Base-by-base conservation (phyloP, 2,797 vertebrate species). In the Nasua narica region DNA sequence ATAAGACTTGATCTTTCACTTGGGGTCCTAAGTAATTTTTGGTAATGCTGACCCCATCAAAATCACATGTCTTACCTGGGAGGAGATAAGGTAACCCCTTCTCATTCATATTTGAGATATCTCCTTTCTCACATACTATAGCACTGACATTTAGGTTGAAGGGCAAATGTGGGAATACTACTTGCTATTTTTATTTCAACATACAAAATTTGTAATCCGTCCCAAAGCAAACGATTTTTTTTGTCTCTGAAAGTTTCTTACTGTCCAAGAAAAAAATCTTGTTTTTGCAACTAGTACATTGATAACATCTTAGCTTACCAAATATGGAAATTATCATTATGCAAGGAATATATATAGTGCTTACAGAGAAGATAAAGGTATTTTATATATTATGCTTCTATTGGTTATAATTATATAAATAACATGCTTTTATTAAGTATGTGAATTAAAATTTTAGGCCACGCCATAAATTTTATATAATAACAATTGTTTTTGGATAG, bases 181-280 rank as follows among this genome's bases (percentile, higher is more conserved):
- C 9, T 58, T n/a, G 35, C 9, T 56, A 8, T 65, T 95, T 97
- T 85, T 37, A 92, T 87, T 91, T 93, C 40, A 79, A 83, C 27
- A 37, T 60, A 69, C 12, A 93, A 76, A 92, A 46, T 81, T 83
- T 89, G 16, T 58, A 70, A 89, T 88, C 29, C 21, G 70, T 84
- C 92, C 72, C 10, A 92, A 96, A 93, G 84, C 25, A 37, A 90
- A 91, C 19, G 91, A 48, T 60, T 96, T 65, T 65, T 83, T 48
- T 69, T 94, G 7, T 54, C 8, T 62, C 60, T 83, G 78, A 10
- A 93, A 97, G 93, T 43, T 72, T 89, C 40, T 48, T 40, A 83
- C 19, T 74, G 46, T 69, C 91, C 54, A 52, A 15, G 79, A 85
- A 93, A 95, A 84, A 91, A 27, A 13, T 62, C 25, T 10, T 2